These are phyloP conservation scores for Crax fasciolata DNA, from an alignment of 2,797 vertebrate species.

Conservation along the genomic window DNA sequence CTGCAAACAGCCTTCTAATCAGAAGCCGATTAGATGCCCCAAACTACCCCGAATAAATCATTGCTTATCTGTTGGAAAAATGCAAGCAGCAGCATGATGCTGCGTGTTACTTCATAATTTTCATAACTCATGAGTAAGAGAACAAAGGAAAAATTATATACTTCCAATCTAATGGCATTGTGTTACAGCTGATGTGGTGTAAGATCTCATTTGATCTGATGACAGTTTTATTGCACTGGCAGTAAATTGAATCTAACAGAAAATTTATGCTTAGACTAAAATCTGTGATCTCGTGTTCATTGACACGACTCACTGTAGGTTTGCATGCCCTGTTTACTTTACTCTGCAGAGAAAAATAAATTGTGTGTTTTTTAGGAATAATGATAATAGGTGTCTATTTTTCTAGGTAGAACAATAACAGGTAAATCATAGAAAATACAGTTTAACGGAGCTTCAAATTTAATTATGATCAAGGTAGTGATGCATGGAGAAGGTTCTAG, in stretches of 20 bases:
- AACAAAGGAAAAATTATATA: not conserved
- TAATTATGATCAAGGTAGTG: not conserved
- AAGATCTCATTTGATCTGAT: not conserved
- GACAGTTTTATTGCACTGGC: conserved; percentile 24
- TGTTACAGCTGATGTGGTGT: not conserved
- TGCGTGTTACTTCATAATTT: not conserved
- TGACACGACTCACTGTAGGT: not conserved
- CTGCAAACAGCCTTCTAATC: not conserved
- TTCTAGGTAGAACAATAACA: not conserved
- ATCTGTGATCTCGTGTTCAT: not conserved
- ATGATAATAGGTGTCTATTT: not conserved
- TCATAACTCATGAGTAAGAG: not conserved
- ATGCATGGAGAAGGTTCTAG: not conserved
- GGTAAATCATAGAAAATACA: not conserved
- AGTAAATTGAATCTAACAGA: conserved; percentile 5
- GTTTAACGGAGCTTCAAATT: not conserved
- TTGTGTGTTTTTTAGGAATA: not conserved
- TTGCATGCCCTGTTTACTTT: not conserved
- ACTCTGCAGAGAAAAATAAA: not conserved
- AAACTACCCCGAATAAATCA: not conserved
- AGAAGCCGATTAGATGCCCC: not conserved
- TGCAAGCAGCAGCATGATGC: not conserved
- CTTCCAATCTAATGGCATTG: not conserved
- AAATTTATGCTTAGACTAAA: conserved; percentile 30
- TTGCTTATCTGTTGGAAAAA: not conserved